A percentile compares a stretch with the other conserved stretches of the same genome.
Evolutionary conservation across 2,888 invertebrate species (phyloP).

Genomic region (Onthophagus sagittarius): DNA sequence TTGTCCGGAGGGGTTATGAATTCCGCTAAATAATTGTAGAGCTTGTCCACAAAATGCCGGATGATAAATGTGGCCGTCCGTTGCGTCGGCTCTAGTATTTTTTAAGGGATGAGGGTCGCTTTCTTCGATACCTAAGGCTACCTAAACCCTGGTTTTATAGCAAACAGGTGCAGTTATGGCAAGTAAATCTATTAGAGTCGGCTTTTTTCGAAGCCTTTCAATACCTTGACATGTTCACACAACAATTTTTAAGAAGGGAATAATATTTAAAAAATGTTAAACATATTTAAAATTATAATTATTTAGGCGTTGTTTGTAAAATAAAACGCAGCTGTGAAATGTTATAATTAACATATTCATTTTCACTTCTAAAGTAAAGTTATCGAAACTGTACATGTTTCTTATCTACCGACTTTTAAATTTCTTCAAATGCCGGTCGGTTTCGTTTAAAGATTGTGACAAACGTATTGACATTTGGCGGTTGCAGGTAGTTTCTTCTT

Average conservation of each 20-base stretch:
- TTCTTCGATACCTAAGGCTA: constrained; percentile 1
- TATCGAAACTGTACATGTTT: neutral
- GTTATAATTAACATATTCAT: too few species aligned
- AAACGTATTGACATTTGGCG: neutral
- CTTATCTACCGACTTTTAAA: neutral
- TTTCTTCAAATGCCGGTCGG: neutral
- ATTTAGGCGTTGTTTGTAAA: too few species aligned
- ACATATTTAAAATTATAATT: too few species aligned
- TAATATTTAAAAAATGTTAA: too few species aligned
- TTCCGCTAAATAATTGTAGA: constrained; percentile 38
- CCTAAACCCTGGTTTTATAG: constrained; percentile 14
- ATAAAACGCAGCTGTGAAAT: too few species aligned
- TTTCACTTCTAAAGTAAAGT: too few species aligned
- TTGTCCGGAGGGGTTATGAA: constrained; percentile 34
- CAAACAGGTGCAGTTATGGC: constrained; percentile 21
- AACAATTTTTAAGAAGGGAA: too few species aligned
- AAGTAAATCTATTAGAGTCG: constrained; percentile 11
- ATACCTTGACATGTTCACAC: too few species aligned
- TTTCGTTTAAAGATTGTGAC: neutral
- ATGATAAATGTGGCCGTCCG: constrained; percentile 31
- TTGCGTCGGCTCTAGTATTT: constrained; percentile 20
- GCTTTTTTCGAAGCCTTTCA: neutral
- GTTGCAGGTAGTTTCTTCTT: neutral
- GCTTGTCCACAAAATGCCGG: constrained; percentile 27
- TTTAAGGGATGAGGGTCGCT: constrained; percentile 14